Evolutionary conservation across 2,888 invertebrate genomes (phyloP).

Genomic region (Chamaedrilus cognettii): DNA sequence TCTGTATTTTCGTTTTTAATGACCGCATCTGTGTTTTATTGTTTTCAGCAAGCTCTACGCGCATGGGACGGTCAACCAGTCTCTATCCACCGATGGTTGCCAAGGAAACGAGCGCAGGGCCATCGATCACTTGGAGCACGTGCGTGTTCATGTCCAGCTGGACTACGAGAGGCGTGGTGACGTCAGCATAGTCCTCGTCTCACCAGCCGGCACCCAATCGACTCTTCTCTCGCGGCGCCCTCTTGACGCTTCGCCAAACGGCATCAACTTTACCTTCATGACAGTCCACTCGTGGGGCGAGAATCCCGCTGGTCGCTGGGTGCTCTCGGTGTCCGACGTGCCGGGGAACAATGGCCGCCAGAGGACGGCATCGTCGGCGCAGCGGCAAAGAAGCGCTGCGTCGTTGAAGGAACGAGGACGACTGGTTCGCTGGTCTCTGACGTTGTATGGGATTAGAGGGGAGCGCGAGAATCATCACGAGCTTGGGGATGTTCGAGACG

Average conservation of each 20-base stretch:
- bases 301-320: constrained; percentile 50
- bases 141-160: constrained; percentile 45
- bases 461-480: constrained; percentile 16
- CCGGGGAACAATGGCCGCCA: background rate
- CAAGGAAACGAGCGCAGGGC: too few species aligned
- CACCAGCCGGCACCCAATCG: constrained; percentile 46
- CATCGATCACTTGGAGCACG: constrained; percentile 52
- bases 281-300: constrained; percentile 56
- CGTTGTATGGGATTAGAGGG: constrained; percentile 24
- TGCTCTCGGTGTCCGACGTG: constrained; percentile 40
- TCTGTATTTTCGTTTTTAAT: too few species aligned
- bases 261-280: constrained; percentile 53
- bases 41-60: constrained; percentile 35
- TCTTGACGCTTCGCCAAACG: constrained; percentile 40
- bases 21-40: too few species aligned
- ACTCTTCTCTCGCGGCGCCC: constrained; percentile 45
- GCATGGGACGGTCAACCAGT: constrained; percentile 24
- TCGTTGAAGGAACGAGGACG: constrained; percentile 9
- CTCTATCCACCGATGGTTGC: constrained; percentile 40
- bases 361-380: background rate
- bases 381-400: too few species aligned
- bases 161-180: constrained; percentile 46
- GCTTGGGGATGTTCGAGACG: background rate
- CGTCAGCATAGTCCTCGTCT: constrained; percentile 46
- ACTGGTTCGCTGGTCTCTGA: constrained; percentile 24